phyloP scores from a whole-genome alignment of 2,113 vertebrate species.

The Lipotes vexillifer region DNA sequence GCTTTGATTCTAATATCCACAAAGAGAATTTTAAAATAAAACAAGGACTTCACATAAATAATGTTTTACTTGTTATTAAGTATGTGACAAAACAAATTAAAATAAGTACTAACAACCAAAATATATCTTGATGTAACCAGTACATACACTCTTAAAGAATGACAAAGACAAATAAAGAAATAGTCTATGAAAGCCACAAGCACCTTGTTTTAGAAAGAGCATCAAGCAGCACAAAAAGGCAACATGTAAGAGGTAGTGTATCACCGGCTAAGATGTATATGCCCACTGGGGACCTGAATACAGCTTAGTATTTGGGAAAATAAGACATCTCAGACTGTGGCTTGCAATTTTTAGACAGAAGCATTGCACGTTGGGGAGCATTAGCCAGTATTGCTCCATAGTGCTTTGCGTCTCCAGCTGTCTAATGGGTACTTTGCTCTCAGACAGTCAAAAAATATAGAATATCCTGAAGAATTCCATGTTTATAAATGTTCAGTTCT shows the following conservation, averaged over 20 bases:
- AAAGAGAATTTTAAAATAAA: conserved; percentile 80
- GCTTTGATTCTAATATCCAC: conserved; percentile 78
- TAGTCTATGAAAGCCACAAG: conserved; percentile 79
- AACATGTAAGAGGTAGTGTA: conserved; percentile 94
- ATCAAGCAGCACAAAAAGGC: conserved; percentile 80
- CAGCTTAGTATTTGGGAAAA: conserved; percentile 80
- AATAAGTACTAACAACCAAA: conserved; percentile 87
- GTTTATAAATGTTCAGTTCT: conserved; percentile 72
- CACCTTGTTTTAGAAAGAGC: conserved; percentile 80
- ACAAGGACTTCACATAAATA: conserved; percentile 92
- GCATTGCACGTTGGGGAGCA: conserved; percentile 87
- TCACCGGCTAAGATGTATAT: conserved; percentile 87
- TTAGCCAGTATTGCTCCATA: conserved; percentile 84
- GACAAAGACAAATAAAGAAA: conserved; percentile 74
- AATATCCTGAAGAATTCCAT: conserved; percentile 76
- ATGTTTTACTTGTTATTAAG: conserved; percentile 79
- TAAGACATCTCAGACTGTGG: conserved; percentile 73
- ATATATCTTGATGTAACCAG: conserved; percentile 92
- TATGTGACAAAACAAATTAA: conserved; percentile 82
- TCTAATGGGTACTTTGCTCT: conserved; percentile 74
- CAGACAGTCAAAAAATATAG: conserved; percentile 68
- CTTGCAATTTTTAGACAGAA: conserved; percentile 82
- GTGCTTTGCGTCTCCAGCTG: conserved; percentile 78
- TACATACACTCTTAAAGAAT: conserved; percentile 88
- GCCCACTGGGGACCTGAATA: conserved; percentile 81